Evolutionary conservation across 2,797 vertebrate genomes (phyloP), one percentile per base, ranked within the genome.

Genomic region (Sebastes umbrosus): DNA sequence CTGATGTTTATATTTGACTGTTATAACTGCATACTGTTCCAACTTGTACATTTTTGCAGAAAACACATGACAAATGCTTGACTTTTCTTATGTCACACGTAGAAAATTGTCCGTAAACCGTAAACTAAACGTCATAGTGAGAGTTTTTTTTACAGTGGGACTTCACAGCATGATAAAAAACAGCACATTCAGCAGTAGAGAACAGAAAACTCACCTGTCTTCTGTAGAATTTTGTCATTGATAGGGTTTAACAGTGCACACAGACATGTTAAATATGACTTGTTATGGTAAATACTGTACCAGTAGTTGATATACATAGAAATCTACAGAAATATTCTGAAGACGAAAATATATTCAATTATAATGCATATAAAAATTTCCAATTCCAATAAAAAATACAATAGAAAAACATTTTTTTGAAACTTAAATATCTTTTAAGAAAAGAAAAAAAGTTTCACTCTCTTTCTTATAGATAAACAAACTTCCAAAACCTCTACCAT

Each of bases 151-250:
- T 32, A 75, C 18, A 64, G 14, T 36, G 24, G 32, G 32, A 83
- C 25, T 69, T 77, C 68, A 81, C 77, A 86, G 82, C 39, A 79
- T 24, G 2, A 43, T 29, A 74, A 20, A 77, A 77, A 59, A 68
- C 25, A 74, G 13, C 57, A 75, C 34, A 57, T 80, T 59, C 25
- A 69, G 18, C 39, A 69, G 52, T 54, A 50, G 20, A 50, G 36
- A 55, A 62, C 58, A 78, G 50, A 72, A 64, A 4, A 79, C 31
- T 13, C 9, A 54, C 8, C 16, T 50, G 57, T 79, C 11, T 4
- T 43, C 6, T 78, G 25, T 55, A 4, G n/a, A 29, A n/a, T 78
- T 60, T 50, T 70, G 36, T 66, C 59, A 52, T 4, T 31, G 20
- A 70, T 13, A 20, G 25, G 10, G 11, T 63, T 79, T 25, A 68